Evolutionary conservation across 2,113 vertebrate genomes (phyloP).

Genomic region (Porphyrio hochstetteri): DNA sequence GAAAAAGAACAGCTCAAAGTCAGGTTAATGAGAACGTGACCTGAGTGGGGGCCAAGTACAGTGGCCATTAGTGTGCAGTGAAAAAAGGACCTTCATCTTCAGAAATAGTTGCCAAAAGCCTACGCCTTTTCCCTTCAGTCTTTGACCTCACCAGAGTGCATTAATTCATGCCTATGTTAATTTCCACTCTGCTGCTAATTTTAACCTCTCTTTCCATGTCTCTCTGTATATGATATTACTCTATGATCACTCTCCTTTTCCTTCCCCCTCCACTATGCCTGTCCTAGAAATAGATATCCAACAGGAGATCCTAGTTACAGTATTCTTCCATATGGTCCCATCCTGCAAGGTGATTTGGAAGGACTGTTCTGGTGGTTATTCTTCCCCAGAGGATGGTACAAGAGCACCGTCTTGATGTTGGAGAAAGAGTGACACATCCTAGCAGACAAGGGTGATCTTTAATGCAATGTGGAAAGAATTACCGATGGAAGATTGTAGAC

Average conservation of each 20-base stretch:
- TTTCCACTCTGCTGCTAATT: background rate
- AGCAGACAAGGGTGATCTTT: background rate
- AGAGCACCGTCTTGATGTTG: background rate
- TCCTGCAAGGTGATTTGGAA: background rate
- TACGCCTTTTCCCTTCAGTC: background rate
- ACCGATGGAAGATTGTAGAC: background rate
- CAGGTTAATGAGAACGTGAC: background rate
- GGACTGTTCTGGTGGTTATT: background rate
- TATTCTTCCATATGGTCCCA: background rate
- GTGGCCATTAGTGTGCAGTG: background rate
- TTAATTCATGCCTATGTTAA: slow-evolving; percentile 26
- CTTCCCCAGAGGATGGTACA: background rate
- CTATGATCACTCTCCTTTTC: background rate
- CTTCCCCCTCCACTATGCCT: background rate
- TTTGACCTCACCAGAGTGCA: background rate
- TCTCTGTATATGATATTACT: background rate
- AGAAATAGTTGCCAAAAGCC: slow-evolving; percentile 23
- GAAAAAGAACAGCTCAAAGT: background rate
- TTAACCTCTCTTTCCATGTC: background rate
- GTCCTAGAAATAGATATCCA: background rate
- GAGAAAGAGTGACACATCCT: background rate
- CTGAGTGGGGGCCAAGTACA: background rate
- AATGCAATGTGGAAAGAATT: background rate
- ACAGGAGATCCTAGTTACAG: background rate
- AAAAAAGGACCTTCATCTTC: background rate